These are phyloP conservation scores for Smithornis capensis DNA, from an alignment of 2,113 vertebrate species.

Conservation along the genomic window DNA sequence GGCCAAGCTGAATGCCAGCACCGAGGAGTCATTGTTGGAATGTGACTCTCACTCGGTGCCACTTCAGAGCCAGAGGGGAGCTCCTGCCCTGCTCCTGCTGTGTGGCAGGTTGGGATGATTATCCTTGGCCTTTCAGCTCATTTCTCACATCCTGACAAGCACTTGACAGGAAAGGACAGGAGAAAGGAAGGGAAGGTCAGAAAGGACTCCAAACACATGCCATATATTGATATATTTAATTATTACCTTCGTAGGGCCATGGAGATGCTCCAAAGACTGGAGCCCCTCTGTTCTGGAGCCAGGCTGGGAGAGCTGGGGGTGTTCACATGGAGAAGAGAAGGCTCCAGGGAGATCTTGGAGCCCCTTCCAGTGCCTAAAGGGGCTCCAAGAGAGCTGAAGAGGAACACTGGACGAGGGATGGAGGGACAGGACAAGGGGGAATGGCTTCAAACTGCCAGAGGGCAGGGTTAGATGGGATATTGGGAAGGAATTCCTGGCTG, in stretches of 20 bases:
- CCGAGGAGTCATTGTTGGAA: not conserved
- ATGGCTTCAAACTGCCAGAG: not conserved
- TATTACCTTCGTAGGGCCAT: not conserved
- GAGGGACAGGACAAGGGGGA: not conserved
- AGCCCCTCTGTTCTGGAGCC: not conserved
- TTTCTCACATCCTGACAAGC: not conserved
- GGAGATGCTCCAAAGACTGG: not conserved
- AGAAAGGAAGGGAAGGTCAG: not conserved
- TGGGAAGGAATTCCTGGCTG: not conserved
- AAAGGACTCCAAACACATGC: not conserved
- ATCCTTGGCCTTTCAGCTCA: not conserved
- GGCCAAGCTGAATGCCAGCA: not conserved
- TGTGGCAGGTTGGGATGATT: not conserved
- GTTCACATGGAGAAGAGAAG: not conserved
- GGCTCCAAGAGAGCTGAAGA: not conserved
- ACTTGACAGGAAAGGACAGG: not conserved
- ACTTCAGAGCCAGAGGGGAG: not conserved
- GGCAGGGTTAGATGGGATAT: rapidly evolving
- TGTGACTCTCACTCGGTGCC: not conserved
- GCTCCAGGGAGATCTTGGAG: not conserved
- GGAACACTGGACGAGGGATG: not conserved
- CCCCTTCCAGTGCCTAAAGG: not conserved
- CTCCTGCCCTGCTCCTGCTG: not conserved
- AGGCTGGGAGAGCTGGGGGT: not conserved
- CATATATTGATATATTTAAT: not conserved